phyloP scores from a whole-genome alignment of 2,797 vertebrate species.

The Intellagama lesueurii region DNA sequence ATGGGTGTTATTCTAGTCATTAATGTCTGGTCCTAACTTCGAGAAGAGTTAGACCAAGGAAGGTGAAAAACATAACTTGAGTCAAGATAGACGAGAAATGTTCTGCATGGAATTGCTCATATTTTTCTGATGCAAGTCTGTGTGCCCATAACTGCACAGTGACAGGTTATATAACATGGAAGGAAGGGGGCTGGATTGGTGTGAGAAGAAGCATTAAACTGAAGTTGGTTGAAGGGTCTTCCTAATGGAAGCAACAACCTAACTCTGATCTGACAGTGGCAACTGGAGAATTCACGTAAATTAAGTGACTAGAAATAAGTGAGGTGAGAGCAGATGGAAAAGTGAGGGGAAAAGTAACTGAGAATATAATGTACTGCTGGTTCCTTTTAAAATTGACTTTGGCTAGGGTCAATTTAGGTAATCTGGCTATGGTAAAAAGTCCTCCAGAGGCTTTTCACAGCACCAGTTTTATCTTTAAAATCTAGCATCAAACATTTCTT shows the following conservation, averaged over 20 bases:
- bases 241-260: neutral
- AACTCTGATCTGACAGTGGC: neutral
- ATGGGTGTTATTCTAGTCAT: too few species aligned
- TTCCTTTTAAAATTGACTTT: neutral
- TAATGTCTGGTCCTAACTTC: too few species aligned
- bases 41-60: too few species aligned
- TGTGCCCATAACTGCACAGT: too few species aligned
- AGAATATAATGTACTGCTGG: neutral
- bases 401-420: neutral
- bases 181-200: too few species aligned
- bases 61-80: too few species aligned
- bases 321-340: neutral
- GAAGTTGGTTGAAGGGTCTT: neutral
- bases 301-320: neutral
- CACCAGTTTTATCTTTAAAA: neutral
- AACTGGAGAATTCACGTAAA: neutral
- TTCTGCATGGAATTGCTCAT: too few species aligned
- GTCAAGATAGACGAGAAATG: too few species aligned
- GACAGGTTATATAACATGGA: too few species aligned
- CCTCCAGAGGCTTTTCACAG: neutral
- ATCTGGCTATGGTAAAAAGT: neutral
- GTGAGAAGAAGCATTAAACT: neutral
- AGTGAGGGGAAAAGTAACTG: neutral
- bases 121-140: too few species aligned
- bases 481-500: neutral